Conservation (phyloP, 2,888 invertebrate species). For the Leptopilina drosophilae region DNA sequence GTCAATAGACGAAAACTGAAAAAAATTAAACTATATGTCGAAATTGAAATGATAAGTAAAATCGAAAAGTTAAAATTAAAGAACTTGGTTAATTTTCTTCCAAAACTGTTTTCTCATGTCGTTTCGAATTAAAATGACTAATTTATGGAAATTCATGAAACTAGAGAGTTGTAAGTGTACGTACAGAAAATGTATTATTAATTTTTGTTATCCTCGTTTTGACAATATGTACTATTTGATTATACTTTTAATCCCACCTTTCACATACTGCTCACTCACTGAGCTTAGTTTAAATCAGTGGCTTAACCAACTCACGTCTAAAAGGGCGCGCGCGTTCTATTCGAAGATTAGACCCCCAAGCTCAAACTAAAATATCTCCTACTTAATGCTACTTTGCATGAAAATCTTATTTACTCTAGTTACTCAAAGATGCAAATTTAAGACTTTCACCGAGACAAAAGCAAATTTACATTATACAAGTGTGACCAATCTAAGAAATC, state of each 20-base stretch:
- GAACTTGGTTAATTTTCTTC: no score
- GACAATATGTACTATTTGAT: background rate
- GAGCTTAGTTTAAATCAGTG: slow-evolving; percentile 36
- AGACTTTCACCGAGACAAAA: background rate
- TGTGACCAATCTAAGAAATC: slow-evolving; percentile 1
- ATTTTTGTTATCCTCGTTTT: background rate
- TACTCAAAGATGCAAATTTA: slow-evolving; percentile 25
- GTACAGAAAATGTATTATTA: no score
- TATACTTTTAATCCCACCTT: slow-evolving; percentile 9
- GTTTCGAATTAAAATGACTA: no score
- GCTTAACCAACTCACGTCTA: slow-evolving; percentile 33
- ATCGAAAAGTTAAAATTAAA: no score
- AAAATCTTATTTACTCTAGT: slow-evolving; percentile 32
- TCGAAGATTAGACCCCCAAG: slow-evolving; percentile 25
- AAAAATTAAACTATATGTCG: no score
- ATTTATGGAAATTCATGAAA: no score
- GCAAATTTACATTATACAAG: background rate
- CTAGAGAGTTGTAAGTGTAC: no score
- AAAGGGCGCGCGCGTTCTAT: background rate
- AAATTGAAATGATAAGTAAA: no score
- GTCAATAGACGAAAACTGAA: no score
- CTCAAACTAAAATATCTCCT: slow-evolving; percentile 16
- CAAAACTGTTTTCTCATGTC: no score
- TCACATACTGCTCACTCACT: slow-evolving; percentile 19
- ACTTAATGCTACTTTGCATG: slow-evolving; percentile 28